Base-by-base conservation (phyloP, 2,113 vertebrate species). In the Hippocampus barbouri region DNA sequence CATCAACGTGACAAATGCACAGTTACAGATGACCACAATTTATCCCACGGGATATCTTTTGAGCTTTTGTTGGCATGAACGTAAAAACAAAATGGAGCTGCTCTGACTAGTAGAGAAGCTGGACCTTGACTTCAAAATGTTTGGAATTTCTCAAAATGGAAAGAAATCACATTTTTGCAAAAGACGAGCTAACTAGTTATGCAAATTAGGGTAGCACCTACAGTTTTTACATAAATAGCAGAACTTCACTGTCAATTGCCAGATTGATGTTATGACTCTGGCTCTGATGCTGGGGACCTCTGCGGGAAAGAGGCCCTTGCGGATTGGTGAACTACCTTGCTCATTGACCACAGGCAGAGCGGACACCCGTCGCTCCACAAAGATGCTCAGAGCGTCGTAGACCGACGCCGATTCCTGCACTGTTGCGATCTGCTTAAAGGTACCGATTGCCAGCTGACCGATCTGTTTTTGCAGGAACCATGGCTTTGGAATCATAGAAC, bases 301-400 rank as follows among this genome's bases (percentile, higher is more conserved):
- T 11, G 1, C 8, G 45, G 0, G 6, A 8, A 5, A 45, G 45
- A 30, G 8, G 40, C 8, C n/a, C 9, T 20, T 7, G 47, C 8
- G 43, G 7, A 34, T 25, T 12, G n/a, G 8, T 4, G 47, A 18
- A 38, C 3, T 66, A 98, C 97, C 97, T 18, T 91, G 77, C 62
- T 95, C 89, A 0, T 95, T 92, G 86, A 98, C 61, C 27, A 99
- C 97, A 0, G 97, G 97, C 73, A 99, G 86, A 0, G 97, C 97
- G 0, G 97, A 99, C 43, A 99, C 96, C 0, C 94, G 90, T 34
- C 97, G 92, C 76, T 97, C 95, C 68, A 99, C 97, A 1, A 99
- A 99, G 71, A 95, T 90, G 68, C 93, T 91, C 80, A 99, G 90
- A 0, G 97, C 97, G 0, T 92, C 82, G 21, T 95, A 93, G 71